These are phyloP conservation scores for Lysiphlebus fabarum DNA, from an alignment of 1,140 invertebrate species.

Conservation along the genomic window DNA sequence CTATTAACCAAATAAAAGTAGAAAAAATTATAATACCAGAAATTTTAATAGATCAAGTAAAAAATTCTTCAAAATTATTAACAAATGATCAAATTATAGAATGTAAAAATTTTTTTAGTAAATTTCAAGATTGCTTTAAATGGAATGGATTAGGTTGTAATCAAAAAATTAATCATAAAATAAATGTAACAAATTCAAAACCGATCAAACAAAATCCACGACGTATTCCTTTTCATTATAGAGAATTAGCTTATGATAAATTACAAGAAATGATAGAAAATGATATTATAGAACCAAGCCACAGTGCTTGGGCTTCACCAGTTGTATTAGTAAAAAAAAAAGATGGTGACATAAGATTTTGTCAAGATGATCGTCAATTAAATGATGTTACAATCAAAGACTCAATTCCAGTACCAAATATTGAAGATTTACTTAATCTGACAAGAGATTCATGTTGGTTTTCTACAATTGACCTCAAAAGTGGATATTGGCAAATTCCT, in stretches of 20 bases:
- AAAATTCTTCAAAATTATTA: background rate
- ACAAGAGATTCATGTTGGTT: slow-evolving; percentile 30
- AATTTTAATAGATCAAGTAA: background rate
- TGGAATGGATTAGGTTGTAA: slow-evolving; percentile 13
- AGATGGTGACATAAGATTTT: slow-evolving; percentile 49
- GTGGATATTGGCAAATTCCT: slow-evolving; percentile 46
- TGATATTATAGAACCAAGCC: slow-evolving; percentile 20
- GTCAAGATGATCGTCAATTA: slow-evolving; percentile 49
- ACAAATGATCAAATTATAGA: background rate
- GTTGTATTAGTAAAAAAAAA: slow-evolving; percentile 48
- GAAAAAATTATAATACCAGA: background rate
- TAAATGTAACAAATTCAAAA: slow-evolving; percentile 8
- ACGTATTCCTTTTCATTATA: slow-evolving; percentile 12
- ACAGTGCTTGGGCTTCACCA: slow-evolving; percentile 25
- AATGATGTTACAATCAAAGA: slow-evolving; percentile 47
- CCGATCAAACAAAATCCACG: slow-evolving; percentile 13
- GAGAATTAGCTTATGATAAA: slow-evolving; percentile 29
- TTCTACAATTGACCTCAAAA: slow-evolving; percentile 36
- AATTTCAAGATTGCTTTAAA: background rate
- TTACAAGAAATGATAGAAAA: slow-evolving; percentile 21
- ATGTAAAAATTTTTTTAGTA: background rate
- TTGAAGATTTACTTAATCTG: slow-evolving; percentile 30
- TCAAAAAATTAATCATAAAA: slow-evolving; percentile 11
- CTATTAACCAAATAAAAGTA: background rate
- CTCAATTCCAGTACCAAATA: slow-evolving; percentile 30